Evolutionary conservation across 2,888 invertebrate genomes (phyloP).

Genomic region (Rhagium mordax): DNA sequence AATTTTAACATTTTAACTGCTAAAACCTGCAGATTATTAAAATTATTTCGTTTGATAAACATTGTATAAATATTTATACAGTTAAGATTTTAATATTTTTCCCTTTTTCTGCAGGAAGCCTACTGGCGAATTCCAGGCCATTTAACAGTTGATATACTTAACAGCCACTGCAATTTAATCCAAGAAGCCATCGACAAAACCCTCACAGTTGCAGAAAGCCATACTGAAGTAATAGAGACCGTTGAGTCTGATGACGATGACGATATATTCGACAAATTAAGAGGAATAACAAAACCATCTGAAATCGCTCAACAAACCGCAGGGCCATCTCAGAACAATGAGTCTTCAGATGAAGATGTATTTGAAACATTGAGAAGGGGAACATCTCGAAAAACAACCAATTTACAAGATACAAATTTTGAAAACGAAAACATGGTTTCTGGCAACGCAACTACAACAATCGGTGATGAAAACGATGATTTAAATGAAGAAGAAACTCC

Average conservation of each 20-base stretch:
- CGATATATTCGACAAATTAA: slow-evolving; percentile 64
- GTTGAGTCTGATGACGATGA: slow-evolving; percentile 65
- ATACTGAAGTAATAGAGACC: slow-evolving; percentile 34
- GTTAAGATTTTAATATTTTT: not conserved
- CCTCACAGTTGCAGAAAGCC: slow-evolving; percentile 48
- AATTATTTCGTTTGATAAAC: too few relatives aligned
- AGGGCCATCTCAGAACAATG: not conserved
- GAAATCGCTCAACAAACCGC: slow-evolving; percentile 10
- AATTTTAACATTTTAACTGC: too few relatives aligned
- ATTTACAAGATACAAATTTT: not conserved
- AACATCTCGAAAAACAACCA: not conserved
- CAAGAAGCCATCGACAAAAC: slow-evolving; percentile 74
- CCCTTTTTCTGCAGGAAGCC: slow-evolving; percentile 75
- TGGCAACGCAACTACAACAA: not conserved
- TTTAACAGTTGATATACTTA: slow-evolving; percentile 73
- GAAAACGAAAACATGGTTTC: slow-evolving; percentile 15
- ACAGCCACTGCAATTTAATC: slow-evolving; percentile 74
- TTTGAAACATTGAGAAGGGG: slow-evolving; percentile 34
- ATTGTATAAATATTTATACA: too few relatives aligned
- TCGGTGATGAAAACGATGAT: not conserved
- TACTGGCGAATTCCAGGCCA: slow-evolving; percentile 90
- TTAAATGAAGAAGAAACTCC: not conserved
- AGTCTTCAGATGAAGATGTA: slow-evolving; percentile 35
- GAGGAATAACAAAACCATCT: slow-evolving; percentile 51
- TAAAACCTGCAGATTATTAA: too few relatives aligned